A percentile compares a stretch with the other conserved stretches of the same genome.
Evolutionary conservation across 2,888 invertebrate species (phyloP).

Genomic region (Drosophila greeni): DNA sequence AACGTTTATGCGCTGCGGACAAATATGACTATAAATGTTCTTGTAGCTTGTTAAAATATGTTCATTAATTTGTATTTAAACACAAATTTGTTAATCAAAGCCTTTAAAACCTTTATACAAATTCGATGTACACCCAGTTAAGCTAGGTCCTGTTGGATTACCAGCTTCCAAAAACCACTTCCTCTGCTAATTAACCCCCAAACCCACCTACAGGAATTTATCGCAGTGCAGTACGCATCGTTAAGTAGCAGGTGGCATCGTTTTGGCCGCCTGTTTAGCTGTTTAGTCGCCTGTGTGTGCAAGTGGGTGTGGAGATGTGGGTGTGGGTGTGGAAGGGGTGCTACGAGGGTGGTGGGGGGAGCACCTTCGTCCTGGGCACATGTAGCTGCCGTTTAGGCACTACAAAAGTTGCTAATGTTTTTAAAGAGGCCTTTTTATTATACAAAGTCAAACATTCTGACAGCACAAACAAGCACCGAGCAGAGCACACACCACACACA

Average conservation of each 20-base stretch:
- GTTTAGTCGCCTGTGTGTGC: slow-evolving; percentile 27
- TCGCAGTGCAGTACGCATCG: slow-evolving; percentile 34
- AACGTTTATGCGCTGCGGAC: slow-evolving; percentile 25
- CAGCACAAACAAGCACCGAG: slow-evolving; percentile 52
- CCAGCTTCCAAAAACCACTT: not conserved
- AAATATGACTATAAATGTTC: no score
- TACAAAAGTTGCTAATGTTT: slow-evolving; percentile 75
- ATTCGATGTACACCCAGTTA: rapidly evolving
- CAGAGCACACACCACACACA: slow-evolving; percentile 11
- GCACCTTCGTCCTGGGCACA: slow-evolving; percentile 41
- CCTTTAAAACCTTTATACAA: rapidly evolving
- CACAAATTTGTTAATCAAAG: not conserved
- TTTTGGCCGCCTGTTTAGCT: slow-evolving; percentile 44
- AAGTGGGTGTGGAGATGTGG: not conserved
- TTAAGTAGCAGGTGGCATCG: slow-evolving; percentile 49
- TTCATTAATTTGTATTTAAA: not conserved
- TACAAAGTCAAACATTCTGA: slow-evolving; percentile 71
- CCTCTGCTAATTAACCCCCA: not conserved
- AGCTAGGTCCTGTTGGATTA: not conserved
- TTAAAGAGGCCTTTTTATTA: slow-evolving; percentile 75
- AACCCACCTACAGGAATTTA: slow-evolving; percentile 1
- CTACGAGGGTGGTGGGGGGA: not conserved
- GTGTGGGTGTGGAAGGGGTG: not conserved
- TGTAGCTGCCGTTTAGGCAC: slow-evolving; percentile 67
- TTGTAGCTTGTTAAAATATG: not conserved